phyloP scores from a whole-genome alignment of 2,888 invertebrate genomes.

The Allygus modestus region DNA sequence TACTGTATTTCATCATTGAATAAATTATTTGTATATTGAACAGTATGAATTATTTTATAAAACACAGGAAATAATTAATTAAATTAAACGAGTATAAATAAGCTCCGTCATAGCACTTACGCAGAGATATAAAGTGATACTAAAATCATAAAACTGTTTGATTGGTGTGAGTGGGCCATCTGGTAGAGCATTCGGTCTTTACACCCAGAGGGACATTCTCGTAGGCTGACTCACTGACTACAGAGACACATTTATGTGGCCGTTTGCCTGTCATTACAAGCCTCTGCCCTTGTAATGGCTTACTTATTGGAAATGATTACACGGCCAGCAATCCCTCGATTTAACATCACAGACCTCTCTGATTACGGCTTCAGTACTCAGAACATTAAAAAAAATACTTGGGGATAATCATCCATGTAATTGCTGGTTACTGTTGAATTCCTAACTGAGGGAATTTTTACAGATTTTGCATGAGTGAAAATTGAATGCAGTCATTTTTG shows the following conservation, averaged over 20 bases:
- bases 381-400: neutral
- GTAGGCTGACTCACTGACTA: slow-evolving; percentile 22
- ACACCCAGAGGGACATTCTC: slow-evolving; percentile 19
- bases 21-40: too few relatives aligned
- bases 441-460: neutral
- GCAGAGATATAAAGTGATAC: neutral
- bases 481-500: too few relatives aligned
- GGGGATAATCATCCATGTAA: neutral
- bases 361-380: neutral
- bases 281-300: slow-evolving; percentile 22
- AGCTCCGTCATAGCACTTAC: too few relatives aligned
- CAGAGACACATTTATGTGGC: slow-evolving; percentile 38
- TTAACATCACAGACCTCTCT: neutral
- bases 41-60: too few relatives aligned
- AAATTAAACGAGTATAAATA: too few relatives aligned
- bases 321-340: neutral
- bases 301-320: slow-evolving; percentile 51
- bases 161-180: slow-evolving; percentile 16
- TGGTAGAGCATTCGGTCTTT: too few relatives aligned
- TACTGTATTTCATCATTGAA: too few relatives aligned
- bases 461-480: too few relatives aligned
- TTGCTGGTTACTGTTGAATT: neutral
- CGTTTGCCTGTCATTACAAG: slow-evolving; percentile 41
- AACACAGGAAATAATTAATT: too few relatives aligned
- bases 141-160: slow-evolving; percentile 5